A percentile compares a stretch with the other conserved stretches of the same genome.
Evolutionary conservation across 2,888 invertebrate species (phyloP).

Genomic region (Formica aserva): DNA sequence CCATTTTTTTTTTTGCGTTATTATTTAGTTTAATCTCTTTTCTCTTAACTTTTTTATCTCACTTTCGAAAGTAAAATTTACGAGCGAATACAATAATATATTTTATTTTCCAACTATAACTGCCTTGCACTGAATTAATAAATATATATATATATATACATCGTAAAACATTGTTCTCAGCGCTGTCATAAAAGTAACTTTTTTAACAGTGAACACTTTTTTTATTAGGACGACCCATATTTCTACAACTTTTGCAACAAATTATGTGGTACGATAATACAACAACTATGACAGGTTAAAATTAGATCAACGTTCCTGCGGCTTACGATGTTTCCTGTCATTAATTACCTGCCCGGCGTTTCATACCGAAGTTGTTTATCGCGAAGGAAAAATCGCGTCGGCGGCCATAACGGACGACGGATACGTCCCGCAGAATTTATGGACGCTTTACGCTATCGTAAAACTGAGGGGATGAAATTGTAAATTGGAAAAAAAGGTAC

Average conservation of each 20-base stretch:
- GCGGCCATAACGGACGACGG: conserved; percentile 29
- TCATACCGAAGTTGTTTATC: conserved; percentile 51
- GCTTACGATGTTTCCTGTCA: conserved; percentile 41
- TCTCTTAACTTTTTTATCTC: not conserved
- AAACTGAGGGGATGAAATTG: conserved; percentile 73
- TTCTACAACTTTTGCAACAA: conserved; percentile 44
- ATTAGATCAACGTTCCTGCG: conserved; percentile 45
- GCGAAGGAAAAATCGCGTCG: conserved; percentile 35
- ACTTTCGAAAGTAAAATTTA: not conserved
- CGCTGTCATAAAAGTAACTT: conserved; percentile 21
- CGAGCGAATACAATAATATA: conserved; percentile 2
- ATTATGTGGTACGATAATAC: conserved; percentile 39
- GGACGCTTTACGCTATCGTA: conserved; percentile 68
- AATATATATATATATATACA: not conserved
- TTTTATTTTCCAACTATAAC: not conserved
- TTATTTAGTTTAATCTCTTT: not conserved
- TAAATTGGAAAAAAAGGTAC: conserved; percentile 69
- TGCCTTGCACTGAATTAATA: not conserved
- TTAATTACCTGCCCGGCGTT: conserved; percentile 44
- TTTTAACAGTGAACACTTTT: not conserved
- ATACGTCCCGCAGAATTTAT: conserved; percentile 64
- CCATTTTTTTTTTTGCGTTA: not conserved
- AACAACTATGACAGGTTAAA: conserved; percentile 48
- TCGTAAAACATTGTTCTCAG: not conserved
- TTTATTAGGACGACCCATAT: conserved; percentile 20